A percentile compares a stretch with the other conserved stretches of the same genome.
phyloP scores from a whole-genome alignment of 1,140 invertebrate genomes.

The Brachionus koreanus region DNA sequence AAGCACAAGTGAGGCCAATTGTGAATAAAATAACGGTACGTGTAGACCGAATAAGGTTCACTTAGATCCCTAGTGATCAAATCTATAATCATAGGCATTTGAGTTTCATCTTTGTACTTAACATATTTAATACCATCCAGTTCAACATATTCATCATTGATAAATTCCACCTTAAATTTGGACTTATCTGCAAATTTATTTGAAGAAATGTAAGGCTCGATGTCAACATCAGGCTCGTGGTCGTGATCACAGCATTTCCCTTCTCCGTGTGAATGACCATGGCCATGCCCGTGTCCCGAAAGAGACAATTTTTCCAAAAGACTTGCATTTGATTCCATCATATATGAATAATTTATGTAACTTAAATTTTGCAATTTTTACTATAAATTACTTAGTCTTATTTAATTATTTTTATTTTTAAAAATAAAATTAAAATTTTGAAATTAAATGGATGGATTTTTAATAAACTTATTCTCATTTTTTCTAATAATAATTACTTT shows the following conservation, averaged over 20 bases:
- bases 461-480: background rate
- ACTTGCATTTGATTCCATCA: conserved; percentile 7
- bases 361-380: conserved; percentile 23
- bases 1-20: conserved; percentile 99
- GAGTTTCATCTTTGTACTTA: conserved; percentile 78
- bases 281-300: conserved; percentile 12
- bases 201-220: background rate
- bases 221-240: background rate
- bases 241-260: conserved; percentile 20
- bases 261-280: background rate
- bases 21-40: conserved; percentile 99
- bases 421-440: background rate
- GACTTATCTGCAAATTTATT: conserved; percentile 34
- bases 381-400: background rate
- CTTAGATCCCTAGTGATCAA: conserved; percentile 97
- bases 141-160: background rate
- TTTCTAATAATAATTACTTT: background rate
- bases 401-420: background rate
- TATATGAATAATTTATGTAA: background rate
- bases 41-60: conserved; percentile 99
- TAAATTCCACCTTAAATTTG: conserved; percentile 26
- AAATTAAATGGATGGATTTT: conserved; percentile 13
- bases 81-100: conserved; percentile 94
- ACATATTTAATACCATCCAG: conserved; percentile 62
- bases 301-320: background rate